Evolutionary conservation across 2,113 vertebrate genomes (phyloP).

Genomic region (Empidonax alnorum): DNA sequence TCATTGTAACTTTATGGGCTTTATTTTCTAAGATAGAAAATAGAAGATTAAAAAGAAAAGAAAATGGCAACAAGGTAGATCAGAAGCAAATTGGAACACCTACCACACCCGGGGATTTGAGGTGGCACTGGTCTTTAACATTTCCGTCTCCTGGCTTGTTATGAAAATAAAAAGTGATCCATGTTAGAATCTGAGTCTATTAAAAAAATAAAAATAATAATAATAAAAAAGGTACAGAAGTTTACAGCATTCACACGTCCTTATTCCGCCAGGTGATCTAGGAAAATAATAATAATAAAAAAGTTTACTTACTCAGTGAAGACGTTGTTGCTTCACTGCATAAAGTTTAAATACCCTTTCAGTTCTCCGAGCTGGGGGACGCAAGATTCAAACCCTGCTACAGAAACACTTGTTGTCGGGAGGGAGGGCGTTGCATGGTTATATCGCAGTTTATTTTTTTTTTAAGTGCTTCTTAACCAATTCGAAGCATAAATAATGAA

Average conservation of each 20-base stretch:
- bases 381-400: not conserved
- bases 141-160: not conserved
- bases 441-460: not conserved
- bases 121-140: not conserved
- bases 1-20: not conserved
- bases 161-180: not conserved
- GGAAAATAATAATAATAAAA: not conserved
- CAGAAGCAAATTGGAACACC: not conserved
- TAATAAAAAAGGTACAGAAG: not conserved
- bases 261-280: not conserved
- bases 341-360: not conserved
- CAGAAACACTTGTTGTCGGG: not conserved
- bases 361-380: not conserved
- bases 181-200: not conserved
- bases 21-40: not conserved
- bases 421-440: not conserved
- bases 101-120: not conserved
- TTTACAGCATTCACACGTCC: not conserved
- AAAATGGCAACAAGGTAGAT: not conserved
- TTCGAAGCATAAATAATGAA: conserved; percentile 53
- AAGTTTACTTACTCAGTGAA: not conserved
- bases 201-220: not conserved
- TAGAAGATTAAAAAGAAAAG: not conserved
- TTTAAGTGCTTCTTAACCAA: not conserved
- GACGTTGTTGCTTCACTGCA: not conserved